Evolutionary conservation across 2,113 vertebrate genomes (phyloP).

Genomic region (Paradoxurus hermaphroditus): DNA sequence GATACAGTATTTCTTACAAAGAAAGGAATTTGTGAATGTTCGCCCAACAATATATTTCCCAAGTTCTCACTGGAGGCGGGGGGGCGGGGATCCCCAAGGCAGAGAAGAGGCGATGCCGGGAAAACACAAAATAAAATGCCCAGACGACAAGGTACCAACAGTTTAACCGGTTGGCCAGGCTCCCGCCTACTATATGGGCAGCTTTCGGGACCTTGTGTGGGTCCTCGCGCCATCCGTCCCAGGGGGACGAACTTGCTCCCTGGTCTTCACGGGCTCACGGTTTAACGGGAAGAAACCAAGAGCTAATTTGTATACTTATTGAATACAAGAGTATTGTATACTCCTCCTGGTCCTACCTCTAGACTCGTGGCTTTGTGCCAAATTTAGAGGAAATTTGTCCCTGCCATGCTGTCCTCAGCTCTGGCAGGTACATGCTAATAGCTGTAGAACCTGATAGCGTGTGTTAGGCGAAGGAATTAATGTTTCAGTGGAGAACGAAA

Average conservation of each 20-base stretch:
- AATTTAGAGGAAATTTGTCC: background rate
- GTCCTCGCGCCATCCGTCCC: fast-evolving
- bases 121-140: background rate
- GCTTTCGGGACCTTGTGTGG: background rate
- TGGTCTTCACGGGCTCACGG: fast-evolving
- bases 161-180: background rate
- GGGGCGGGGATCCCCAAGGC: fast-evolving
- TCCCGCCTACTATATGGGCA: fast-evolving
- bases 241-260: background rate
- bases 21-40: too few species aligned
- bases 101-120: background rate
- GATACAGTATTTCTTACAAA: background rate
- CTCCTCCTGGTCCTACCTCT: background rate
- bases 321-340: too few species aligned
- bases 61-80: fast-evolving
- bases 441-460: too few species aligned
- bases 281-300: background rate
- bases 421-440: background rate
- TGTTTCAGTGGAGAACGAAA: background rate
- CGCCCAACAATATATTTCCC: too few species aligned
- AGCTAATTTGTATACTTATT: background rate
- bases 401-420: background rate
- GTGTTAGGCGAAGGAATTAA: background rate
- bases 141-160: background rate
- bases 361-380: background rate